Conservation (phyloP, 2,888 invertebrate genomes). For the Drosophila prostipennis region DNA sequence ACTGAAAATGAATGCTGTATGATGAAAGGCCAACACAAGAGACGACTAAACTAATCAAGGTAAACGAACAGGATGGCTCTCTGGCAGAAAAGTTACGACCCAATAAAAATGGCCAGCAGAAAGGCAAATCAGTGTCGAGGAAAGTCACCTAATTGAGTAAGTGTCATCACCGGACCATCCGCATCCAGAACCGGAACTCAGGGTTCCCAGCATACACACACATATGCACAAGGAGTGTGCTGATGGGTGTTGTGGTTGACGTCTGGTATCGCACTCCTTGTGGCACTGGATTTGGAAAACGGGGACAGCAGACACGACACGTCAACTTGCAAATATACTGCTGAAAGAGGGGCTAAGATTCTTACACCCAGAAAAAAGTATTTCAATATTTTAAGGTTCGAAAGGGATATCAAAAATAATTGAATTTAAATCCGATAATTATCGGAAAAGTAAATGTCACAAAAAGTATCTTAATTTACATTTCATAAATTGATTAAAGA, state of each 20-base stretch:
- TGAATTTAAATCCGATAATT: too few relatives aligned
- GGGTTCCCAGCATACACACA: not conserved
- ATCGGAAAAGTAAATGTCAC: too few relatives aligned
- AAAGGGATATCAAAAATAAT: too few relatives aligned
- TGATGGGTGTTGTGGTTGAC: constrained; percentile 37
- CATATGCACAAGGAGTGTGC: constrained; percentile 7
- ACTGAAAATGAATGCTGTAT: not conserved
- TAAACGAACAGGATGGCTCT: constrained; percentile 51
- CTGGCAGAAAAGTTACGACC: constrained; percentile 27
- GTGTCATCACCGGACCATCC: constrained; percentile 52
- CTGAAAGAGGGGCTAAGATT: constrained; percentile 10
- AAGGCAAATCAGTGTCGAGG: constrained; percentile 66
- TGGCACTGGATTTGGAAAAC: constrained; percentile 58
- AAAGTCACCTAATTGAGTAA: constrained; percentile 73
- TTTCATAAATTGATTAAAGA: too few relatives aligned
- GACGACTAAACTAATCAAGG: constrained; percentile 47
- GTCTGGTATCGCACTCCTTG: constrained; percentile 36
- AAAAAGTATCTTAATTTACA: too few relatives aligned
- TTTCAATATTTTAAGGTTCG: not conserved
- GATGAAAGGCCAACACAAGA: constrained; percentile 15
- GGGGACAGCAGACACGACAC: constrained; percentile 54
- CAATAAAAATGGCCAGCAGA: constrained; percentile 37
- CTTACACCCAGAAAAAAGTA: constrained; percentile 4
- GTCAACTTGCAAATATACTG: constrained; percentile 75
- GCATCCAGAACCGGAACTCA: constrained; percentile 6